Percentiles rank a stretch among this genome's conserved stretches.
These are phyloP conservation scores for Ennomos erosarius DNA, from an alignment of 2,888 invertebrate genomes.

Conservation along the genomic window DNA sequence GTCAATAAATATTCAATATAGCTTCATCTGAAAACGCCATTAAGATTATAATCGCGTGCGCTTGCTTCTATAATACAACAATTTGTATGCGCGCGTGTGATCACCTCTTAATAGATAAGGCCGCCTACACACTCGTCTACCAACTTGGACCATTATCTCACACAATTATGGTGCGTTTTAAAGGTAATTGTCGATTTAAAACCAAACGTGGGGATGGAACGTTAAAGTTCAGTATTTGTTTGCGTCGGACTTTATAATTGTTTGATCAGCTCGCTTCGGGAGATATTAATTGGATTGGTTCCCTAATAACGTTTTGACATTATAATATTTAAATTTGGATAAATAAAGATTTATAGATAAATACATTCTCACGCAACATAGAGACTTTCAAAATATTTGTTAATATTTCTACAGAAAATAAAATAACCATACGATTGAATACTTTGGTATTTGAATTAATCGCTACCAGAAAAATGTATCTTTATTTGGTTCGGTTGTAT, in stretches of 20 bases:
- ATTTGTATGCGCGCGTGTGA: slow-evolving; percentile 77
- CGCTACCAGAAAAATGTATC: too few species aligned
- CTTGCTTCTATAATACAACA: slow-evolving; percentile 64
- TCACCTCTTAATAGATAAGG: slow-evolving; percentile 62
- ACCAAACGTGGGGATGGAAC: slow-evolving; percentile 13
- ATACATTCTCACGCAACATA: not conserved
- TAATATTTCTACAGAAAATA: too few species aligned
- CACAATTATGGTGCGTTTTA: slow-evolving; percentile 28
- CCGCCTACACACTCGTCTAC: slow-evolving; percentile 53
- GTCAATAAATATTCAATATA: slow-evolving; percentile 63
- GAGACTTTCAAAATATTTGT: too few species aligned
- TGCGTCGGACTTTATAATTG: slow-evolving; percentile 10
- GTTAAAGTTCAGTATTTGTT: slow-evolving; percentile 23
- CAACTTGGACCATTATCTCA: slow-evolving; percentile 40
- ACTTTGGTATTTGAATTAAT: too few species aligned
- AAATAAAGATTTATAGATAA: slow-evolving; percentile 5
- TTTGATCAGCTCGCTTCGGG: slow-evolving; percentile 14
- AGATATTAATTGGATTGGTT: slow-evolving; percentile 15
- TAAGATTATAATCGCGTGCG: slow-evolving; percentile 65
- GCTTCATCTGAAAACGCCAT: slow-evolving; percentile 70
- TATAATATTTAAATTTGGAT: slow-evolving; percentile 10
- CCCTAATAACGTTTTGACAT: slow-evolving; percentile 13
- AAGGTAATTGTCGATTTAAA: slow-evolving; percentile 22
- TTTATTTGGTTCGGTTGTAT: too few species aligned
- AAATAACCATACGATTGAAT: too few species aligned